Percentiles rank a stretch among this genome's conserved stretches.
These are phyloP conservation scores for Rhingia campestris DNA, from an alignment of 2,888 invertebrate species.

Conservation along the genomic window DNA sequence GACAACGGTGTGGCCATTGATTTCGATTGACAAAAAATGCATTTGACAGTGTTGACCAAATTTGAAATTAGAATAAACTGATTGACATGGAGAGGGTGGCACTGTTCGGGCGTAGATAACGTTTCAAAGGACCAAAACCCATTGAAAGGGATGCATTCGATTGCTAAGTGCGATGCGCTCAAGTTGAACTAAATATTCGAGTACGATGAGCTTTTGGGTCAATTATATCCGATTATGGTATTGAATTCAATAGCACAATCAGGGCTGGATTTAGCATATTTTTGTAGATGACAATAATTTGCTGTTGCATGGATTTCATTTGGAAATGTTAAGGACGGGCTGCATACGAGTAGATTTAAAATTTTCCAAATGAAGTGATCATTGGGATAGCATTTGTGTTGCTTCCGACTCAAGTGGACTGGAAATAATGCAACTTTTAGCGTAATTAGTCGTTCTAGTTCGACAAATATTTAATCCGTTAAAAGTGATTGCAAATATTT, in stretches of 20 bases:
- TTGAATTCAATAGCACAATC: not conserved
- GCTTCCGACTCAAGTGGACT: too few relatives aligned
- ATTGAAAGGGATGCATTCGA: conserved; percentile 9
- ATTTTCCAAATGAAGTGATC: too few relatives aligned
- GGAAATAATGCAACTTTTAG: too few relatives aligned
- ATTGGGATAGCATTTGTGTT: too few relatives aligned
- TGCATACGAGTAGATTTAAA: too few relatives aligned
- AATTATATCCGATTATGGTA: conserved; percentile 8
- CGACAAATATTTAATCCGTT: too few relatives aligned
- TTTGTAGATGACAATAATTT: not conserved
- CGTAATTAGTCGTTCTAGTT: too few relatives aligned
- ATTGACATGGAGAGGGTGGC: conserved; percentile 46
- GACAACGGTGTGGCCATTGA: conserved; percentile 30
- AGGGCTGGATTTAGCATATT: not conserved
- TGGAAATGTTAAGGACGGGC: not conserved
- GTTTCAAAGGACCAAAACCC: not conserved
- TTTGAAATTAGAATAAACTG: conserved; percentile 55
- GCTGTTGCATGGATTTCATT: not conserved
- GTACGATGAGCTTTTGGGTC: conserved; percentile 6
- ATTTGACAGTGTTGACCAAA: conserved; percentile 64
- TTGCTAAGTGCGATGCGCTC: not conserved
- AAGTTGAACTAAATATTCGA: not conserved
- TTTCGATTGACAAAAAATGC: conserved; percentile 50
- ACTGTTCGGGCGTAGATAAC: conserved; percentile 2
- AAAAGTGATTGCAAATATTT: too few relatives aligned